Base-by-base conservation (phyloP, 2,113 vertebrate species). In the Sturnus vulgaris region DNA sequence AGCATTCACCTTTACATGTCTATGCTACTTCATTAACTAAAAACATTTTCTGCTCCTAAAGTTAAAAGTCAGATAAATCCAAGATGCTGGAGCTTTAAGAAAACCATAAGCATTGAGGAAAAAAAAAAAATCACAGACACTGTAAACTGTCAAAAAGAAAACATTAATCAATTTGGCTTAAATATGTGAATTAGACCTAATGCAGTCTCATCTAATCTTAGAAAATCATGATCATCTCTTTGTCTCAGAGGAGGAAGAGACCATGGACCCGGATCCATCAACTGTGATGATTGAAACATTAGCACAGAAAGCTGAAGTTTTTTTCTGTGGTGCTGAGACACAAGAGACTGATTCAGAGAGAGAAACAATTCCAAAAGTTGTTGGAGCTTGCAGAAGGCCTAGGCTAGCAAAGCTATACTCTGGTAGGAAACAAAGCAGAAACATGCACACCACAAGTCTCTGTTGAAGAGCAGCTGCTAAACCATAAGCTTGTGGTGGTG, bases 281-380 rank as follows among this genome's bases (percentile, higher is more conserved):
- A 3, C 28, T 40, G 24, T 4, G 12, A 28, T 60, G 44, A 76
- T 0, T 28, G 25, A 56, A 61, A 66, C 33, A 20, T 47, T 4
- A 91, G 44, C 24, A 9, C 59, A 35, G 30, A 55, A 77, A 69
- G 11, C 16, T 55, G 18, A 60, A 71, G 31, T 33, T 72, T 15
- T n/a, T 23, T 46, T 61, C 33, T 42, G 47, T 46, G 63, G 21
- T 35, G 33, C 37, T 56, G 44, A 63, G 28, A 82, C 33, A 63
- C 15, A 33, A 27, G 20, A 57, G 31, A 64, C 10, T 0, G 0
- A 17, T 9, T 5, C 0, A 0, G 8, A 31, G 12, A 65, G 3
- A 25, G 7, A 79, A 89, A 56, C 15, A 50, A 69, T 23, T 10
- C 33, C 30, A 2, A 8, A 61, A 61, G 6, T 2, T 76, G 49